Conservation (phyloP, 2,797 vertebrate genomes). For the Pipistrellus kuhlii region DNA sequence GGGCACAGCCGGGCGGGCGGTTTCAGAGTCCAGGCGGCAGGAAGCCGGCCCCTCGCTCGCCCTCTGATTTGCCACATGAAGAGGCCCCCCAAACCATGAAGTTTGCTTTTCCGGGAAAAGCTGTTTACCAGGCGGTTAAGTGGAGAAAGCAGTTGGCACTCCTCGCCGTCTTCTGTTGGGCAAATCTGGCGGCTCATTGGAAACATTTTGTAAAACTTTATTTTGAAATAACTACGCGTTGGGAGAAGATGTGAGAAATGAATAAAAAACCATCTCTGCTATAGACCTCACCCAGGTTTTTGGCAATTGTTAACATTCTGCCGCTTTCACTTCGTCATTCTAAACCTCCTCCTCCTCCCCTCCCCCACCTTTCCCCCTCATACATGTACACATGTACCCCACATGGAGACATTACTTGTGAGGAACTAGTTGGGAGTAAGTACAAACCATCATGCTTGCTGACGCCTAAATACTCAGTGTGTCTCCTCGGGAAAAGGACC, state of each 20-base stretch:
- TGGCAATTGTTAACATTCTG: neutral
- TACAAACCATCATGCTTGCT: neutral
- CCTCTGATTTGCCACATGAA: neutral
- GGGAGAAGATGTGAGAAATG: slow-evolving; percentile 23
- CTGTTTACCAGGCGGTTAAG: neutral
- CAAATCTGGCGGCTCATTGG: slow-evolving; percentile 72
- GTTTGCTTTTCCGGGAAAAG: neutral
- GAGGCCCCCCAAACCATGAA: neutral
- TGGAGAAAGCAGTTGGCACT: neutral
- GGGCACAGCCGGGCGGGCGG: neutral
- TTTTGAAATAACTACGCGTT: slow-evolving; percentile 37
- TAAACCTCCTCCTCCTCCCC: neutral
- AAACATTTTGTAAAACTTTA: slow-evolving; percentile 58
- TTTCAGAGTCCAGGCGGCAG: neutral
- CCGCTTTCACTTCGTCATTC: neutral
- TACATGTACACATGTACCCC: neutral
- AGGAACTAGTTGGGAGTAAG: neutral
- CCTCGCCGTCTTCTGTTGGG: neutral
- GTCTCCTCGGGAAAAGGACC: neutral
- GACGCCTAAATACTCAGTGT: neutral
- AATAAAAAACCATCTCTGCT: neutral
- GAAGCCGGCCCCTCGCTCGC: no score
- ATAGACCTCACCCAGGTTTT: neutral
- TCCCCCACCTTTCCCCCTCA: no score
- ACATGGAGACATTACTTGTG: neutral